A percentile compares a stretch with the other conserved stretches of the same genome.
phyloP scores from a whole-genome alignment of 1,140 invertebrate species.

The Phymastichus coffea region DNA sequence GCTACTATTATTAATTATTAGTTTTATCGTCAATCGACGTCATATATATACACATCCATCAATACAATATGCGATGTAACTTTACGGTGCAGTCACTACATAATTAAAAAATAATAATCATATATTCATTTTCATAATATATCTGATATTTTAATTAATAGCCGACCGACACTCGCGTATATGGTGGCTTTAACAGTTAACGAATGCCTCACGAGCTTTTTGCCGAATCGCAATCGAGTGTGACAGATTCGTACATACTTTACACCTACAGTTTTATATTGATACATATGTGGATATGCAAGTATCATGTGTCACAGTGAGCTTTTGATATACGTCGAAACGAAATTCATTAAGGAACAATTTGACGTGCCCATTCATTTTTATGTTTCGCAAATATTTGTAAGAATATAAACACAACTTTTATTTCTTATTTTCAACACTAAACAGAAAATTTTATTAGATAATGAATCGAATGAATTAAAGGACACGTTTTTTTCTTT shows the following conservation, averaged over 20 bases:
- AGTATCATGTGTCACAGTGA: slow-evolving; percentile 33
- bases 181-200: slow-evolving; percentile 31
- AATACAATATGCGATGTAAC: slow-evolving; percentile 34
- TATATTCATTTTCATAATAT: slow-evolving; percentile 35
- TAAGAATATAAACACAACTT: too few relatives aligned
- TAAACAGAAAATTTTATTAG: too few relatives aligned
- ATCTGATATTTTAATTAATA: slow-evolving; percentile 32
- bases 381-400: too few relatives aligned
- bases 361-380: slow-evolving; percentile 14
- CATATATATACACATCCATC: slow-evolving; percentile 39
- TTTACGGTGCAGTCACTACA: slow-evolving; percentile 36
- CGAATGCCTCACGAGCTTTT: slow-evolving; percentile 31
- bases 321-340: slow-evolving; percentile 23
- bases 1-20: slow-evolving; percentile 10
- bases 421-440: too few relatives aligned
- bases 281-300: slow-evolving; percentile 16
- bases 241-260: slow-evolving; percentile 27
- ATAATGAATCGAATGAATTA: too few relatives aligned
- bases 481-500: too few relatives aligned
- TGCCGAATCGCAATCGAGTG: slow-evolving; percentile 34
- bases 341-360: slow-evolving; percentile 24
- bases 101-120: slow-evolving; percentile 34
- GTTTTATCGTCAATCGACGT: slow-evolving; percentile 38
- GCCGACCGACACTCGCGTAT: slow-evolving; percentile 23
- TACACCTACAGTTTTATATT: too few relatives aligned